Evolutionary conservation across 2,888 invertebrate genomes (phyloP).

Genomic region (Cephus runcator): DNA sequence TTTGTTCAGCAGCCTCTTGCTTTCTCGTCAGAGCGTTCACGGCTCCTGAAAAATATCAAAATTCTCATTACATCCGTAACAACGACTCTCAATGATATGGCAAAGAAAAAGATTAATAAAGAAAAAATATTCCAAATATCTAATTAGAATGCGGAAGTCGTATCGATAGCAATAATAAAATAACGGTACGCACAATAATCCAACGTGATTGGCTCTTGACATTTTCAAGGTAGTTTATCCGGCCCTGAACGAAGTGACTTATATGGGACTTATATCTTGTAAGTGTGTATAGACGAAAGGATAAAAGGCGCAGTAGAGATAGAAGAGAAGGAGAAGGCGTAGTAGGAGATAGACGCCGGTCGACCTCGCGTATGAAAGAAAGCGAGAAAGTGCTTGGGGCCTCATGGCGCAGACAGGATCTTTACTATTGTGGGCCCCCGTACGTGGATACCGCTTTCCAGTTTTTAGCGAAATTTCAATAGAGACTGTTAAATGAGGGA

Average conservation of each 20-base stretch:
- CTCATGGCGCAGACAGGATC: constrained; percentile 5
- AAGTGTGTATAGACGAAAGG: not conserved
- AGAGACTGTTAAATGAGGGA: not conserved
- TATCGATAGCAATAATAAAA: not conserved
- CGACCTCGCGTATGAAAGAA: constrained; percentile 60
- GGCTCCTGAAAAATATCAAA: constrained; percentile 37
- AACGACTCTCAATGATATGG: not conserved
- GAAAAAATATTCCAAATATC: not conserved
- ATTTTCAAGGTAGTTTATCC: constrained; percentile 50
- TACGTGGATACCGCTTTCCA: constrained; percentile 24
- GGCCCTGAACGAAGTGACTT: constrained; percentile 40
- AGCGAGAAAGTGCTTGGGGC: constrained; percentile 55
- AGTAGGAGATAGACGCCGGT: constrained; percentile 37
- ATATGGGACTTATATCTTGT: not conserved
- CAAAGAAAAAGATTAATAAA: not conserved
- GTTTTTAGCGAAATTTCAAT: constrained; percentile 24
- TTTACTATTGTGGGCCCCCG: constrained; percentile 26
- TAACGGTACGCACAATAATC: not conserved
- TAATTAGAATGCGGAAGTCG: not conserved
- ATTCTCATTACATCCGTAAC: not conserved
- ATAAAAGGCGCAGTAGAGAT: not conserved
- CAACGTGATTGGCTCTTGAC: not conserved
- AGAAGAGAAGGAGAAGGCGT: not conserved
- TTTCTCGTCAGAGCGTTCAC: constrained; percentile 54
- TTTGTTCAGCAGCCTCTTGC: constrained; percentile 57